These are phyloP conservation scores for Hippoglossus hippoglossus DNA, from an alignment of 2,797 vertebrate genomes.

Conservation along the genomic window DNA sequence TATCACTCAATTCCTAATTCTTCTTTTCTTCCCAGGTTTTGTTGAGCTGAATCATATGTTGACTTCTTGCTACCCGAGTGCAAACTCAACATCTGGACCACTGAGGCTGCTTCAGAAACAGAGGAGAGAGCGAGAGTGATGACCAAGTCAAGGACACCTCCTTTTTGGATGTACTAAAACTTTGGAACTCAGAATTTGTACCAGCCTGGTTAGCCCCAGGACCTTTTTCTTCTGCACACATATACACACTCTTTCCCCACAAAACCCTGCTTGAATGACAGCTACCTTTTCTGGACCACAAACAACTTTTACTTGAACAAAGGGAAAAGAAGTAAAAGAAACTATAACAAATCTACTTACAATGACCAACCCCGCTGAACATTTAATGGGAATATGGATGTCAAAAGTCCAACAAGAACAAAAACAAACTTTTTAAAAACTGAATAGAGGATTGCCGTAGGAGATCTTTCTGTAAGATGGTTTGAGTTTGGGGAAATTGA, in stretches of 20 bases:
- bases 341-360: conserved; percentile 58
- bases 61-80: conserved; percentile 86
- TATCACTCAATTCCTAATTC: neutral
- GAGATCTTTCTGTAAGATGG: conserved; percentile 72
- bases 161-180: conserved; percentile 90
- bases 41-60: conserved; percentile 91
- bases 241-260: conserved; percentile 68
- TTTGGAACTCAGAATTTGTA: conserved; percentile 85
- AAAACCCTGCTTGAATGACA: conserved; percentile 79
- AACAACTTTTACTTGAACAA: conserved; percentile 75
- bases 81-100: conserved; percentile 78
- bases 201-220: conserved; percentile 72
- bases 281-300: conserved; percentile 80
- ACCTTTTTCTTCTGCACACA: conserved; percentile 75
- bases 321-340: conserved; percentile 59
- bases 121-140: conserved; percentile 56
- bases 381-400: conserved; percentile 70
- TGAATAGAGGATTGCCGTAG: conserved; percentile 74
- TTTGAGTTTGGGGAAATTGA: conserved; percentile 71
- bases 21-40: conserved; percentile 85
- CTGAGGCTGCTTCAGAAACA: conserved; percentile 77
- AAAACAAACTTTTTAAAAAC: conserved; percentile 74
- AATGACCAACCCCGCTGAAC: conserved; percentile 76
- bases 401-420: conserved; percentile 75
- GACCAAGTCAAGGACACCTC: conserved; percentile 72